Evolutionary conservation across 2,113 vertebrate genomes (phyloP), one percentile per base, ranked within the genome.

Genomic region (Epinephelus cyanopodus): DNA sequence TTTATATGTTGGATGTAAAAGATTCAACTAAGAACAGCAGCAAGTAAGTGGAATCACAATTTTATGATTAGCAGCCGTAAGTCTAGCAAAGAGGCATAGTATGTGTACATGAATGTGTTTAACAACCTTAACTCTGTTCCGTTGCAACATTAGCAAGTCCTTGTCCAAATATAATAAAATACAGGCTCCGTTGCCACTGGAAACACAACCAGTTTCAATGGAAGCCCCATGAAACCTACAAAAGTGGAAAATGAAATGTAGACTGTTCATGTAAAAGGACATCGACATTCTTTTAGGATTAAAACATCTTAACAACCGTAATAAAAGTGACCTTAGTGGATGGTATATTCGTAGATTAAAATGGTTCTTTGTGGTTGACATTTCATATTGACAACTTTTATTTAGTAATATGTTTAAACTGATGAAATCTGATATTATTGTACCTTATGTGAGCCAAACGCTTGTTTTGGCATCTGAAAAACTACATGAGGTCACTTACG

Each of bases 1-100:
- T 74, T 84, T 77, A 78, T 58, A 48, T 63, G 42, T 48, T 58
- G n/a, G 56, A 60, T 29, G n/a, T 71, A 71, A 12, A 48, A 52
- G 53, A 58, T 76, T 74, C 5, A 65, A 63, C 27, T 3, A 11
- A 65, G 0, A 69, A 27, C 14, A 75, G 11, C 17, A 17, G 19
- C 13, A 3, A 37, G 6, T 52, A 73, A 50, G 23, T 47, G 29
- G 5, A 42, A 17, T 69, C 42, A 52, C 2, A 25, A 37, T 78
- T 74, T 61, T 25, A 19, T 27, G 66, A 75, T 3, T 19, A 33
- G 33, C n/a, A n/a, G n/a, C 58, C 2, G 7, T 7, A 61, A 27
- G 62, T 63, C 15, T 23, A 17, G 17, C 14, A 33, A 21, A 39
- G 14, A 25, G 37, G 48, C 37, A 56, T 19, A 33, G 23, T 29